Evolutionary conservation across 1,140 invertebrate species (phyloP), one percentile per base, ranked within the genome.

Genomic region (Muscidifurax raptorellus): DNA sequence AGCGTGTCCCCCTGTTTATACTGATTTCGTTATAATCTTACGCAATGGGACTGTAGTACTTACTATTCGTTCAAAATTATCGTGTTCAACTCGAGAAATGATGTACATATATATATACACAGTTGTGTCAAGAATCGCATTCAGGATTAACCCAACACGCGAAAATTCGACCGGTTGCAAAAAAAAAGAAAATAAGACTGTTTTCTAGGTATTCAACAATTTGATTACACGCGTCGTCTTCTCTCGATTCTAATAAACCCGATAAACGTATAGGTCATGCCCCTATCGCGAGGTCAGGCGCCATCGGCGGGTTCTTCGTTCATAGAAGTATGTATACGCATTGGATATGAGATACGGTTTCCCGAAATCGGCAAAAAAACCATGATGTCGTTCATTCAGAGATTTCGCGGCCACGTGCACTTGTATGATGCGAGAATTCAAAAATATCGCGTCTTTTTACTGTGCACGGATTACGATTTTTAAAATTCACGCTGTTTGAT

Each of bases 281-380:
- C 0, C 27, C 66, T 69, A 69, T 69, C 66, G 66, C 66, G 66
- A 69, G 66, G 66, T 69, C 66, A 69, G 66, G 10, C 66, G 66
- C 9, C 66, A 69, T 30, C 27, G 9, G 5, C 27, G 9, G 5
- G 15, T 28, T 69, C 15, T 7, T n/a, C 25, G 27, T 69, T 69
- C 66, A 69, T 69, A 69, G 66, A 69, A 30, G 30, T 5, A 13
- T 59, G 5, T 59, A n/a, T 4, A 18, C n/a, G 4, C 44, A 47
- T 47, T 47, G 44, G 44, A 47, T 47, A 18, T 13, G 44, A 47
- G 44, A 47, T 47, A 47, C 44, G 44, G 44, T 47, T 47, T 47
- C 44, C 22, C 64, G 64, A 66, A 66, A 66, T 22, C 64, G n/a
- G 10, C 64, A 18, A 66, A 66, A 25, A 25, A 25, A n/a, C 25